A percentile compares a stretch with the other conserved stretches of the same genome.
Conservation (phyloP, 1,140 invertebrate species). For the Probaryconus sp. region DNA sequence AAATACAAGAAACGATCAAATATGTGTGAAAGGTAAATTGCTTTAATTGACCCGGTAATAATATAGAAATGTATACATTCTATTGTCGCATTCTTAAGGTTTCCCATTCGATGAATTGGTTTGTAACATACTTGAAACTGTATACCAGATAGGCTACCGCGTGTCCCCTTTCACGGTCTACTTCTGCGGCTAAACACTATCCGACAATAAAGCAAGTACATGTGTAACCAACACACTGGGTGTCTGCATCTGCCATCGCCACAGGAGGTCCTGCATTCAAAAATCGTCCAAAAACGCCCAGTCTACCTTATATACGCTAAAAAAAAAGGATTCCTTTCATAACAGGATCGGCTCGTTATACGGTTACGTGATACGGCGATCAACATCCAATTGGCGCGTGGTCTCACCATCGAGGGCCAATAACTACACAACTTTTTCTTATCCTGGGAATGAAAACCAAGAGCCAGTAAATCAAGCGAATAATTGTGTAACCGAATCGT, state of each 20-base stretch:
- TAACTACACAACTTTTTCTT: constrained; percentile 16
- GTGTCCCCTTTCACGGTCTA: constrained; percentile 72
- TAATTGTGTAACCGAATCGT: constrained; percentile 70
- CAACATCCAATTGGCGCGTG: constrained; percentile 56
- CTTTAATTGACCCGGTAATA: constrained; percentile 43
- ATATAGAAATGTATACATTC: constrained; percentile 23
- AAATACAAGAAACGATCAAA: constrained; percentile 27
- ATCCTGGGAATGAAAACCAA: constrained; percentile 38
- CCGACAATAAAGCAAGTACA: constrained; percentile 60
- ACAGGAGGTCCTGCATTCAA: constrained; percentile 69
- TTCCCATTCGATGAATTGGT: constrained; percentile 40
- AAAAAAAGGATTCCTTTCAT: constrained; percentile 61
- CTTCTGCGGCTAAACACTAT: constrained; percentile 76
- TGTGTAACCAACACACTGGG: constrained; percentile 62
- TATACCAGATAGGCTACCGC: constrained; percentile 64
- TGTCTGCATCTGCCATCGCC: constrained; percentile 73
- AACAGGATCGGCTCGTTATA: constrained; percentile 63
- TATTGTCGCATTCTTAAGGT: constrained; percentile 37
- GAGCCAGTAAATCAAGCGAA: constrained; percentile 39
- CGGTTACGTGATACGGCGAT: constrained; percentile 60
- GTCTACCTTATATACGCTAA: constrained; percentile 27
- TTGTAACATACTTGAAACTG: constrained; percentile 63
- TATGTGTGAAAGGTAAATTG: constrained; percentile 8
- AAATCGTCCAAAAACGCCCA: constrained; percentile 56
- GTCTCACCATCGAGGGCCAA: constrained; percentile 28